phyloP scores from a whole-genome alignment of 2,113 vertebrate genomes.

The Butorides virescens region DNA sequence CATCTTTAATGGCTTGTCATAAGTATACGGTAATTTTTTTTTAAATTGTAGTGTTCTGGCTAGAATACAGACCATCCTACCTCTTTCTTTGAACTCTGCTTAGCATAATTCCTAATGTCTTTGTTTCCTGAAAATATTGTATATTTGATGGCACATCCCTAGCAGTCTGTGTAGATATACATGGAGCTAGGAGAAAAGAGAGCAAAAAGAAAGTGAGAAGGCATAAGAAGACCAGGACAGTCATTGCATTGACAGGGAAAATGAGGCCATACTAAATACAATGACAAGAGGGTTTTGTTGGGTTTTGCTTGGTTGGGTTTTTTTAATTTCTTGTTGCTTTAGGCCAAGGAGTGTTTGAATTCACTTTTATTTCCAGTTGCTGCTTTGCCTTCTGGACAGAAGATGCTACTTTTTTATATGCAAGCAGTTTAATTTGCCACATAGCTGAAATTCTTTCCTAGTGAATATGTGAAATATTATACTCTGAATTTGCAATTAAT shows the following conservation, averaged over 20 bases:
- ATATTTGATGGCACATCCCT: background rate
- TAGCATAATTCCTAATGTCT: background rate
- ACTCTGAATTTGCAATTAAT: conserved; percentile 67
- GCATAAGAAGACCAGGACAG: background rate
- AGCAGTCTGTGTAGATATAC: background rate
- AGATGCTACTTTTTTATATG: conserved; percentile 49
- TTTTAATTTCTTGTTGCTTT: conserved; percentile 10
- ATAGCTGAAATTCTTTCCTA: conserved; percentile 67
- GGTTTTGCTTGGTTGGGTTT: background rate
- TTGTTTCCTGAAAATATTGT: background rate
- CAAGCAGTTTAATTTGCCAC: conserved; percentile 61
- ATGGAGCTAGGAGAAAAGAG: background rate
- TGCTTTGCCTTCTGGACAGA: conserved; percentile 40
- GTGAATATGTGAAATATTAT: conserved; percentile 70
- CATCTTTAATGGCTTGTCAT: background rate
- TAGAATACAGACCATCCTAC: background rate
- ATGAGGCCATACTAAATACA: background rate
- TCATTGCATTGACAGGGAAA: background rate
- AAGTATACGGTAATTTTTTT: background rate
- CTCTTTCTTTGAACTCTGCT: background rate
- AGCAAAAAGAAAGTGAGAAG: background rate
- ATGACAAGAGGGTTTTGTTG: background rate
- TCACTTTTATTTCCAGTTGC: conserved; percentile 22
- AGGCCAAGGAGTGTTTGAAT: conserved; percentile 7
- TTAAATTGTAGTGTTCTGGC: background rate